These are phyloP conservation scores for Cotesia chilonis DNA, from an alignment of 1,140 invertebrate genomes.

Conservation along the genomic window DNA sequence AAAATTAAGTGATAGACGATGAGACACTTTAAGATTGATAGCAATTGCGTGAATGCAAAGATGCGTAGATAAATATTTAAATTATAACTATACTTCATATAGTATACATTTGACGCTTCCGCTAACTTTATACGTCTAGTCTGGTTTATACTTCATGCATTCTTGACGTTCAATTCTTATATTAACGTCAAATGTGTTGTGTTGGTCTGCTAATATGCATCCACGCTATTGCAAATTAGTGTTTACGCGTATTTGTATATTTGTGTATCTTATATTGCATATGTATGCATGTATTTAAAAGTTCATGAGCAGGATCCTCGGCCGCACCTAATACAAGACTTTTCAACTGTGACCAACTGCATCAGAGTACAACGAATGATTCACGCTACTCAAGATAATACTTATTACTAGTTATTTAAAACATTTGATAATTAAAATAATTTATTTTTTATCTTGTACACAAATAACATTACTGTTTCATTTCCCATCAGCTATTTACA, in stretches of 20 bases:
- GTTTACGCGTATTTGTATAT: neutral
- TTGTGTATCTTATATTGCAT: no score
- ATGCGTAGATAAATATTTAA: constrained; percentile 51
- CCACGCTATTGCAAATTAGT: no score
- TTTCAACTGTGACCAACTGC: constrained; percentile 32
- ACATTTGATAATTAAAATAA: neutral
- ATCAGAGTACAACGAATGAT: constrained; percentile 9
- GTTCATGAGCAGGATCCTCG: neutral
- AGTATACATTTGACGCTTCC: constrained; percentile 22
- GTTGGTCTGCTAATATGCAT: neutral
- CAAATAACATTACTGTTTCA: neutral
- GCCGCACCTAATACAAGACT: constrained; percentile 17
- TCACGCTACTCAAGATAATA: constrained; percentile 10
- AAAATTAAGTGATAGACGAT: constrained; percentile 1
- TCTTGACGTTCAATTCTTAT: constrained; percentile 14
- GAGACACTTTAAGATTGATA: constrained; percentile 27
- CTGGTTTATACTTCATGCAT: constrained; percentile 14
- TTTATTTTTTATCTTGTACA: neutral
- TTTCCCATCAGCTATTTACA: no score
- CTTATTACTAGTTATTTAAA: constrained; percentile 17
- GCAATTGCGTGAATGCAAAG: constrained; percentile 42
- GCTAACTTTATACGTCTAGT: constrained; percentile 16
- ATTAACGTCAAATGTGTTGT: neutral
- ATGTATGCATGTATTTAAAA: neutral
- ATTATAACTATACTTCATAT: constrained; percentile 37